Evolutionary conservation across 23 tunicate genomes (phyloP).

Genomic region (Trididemnum miniatum): DNA sequence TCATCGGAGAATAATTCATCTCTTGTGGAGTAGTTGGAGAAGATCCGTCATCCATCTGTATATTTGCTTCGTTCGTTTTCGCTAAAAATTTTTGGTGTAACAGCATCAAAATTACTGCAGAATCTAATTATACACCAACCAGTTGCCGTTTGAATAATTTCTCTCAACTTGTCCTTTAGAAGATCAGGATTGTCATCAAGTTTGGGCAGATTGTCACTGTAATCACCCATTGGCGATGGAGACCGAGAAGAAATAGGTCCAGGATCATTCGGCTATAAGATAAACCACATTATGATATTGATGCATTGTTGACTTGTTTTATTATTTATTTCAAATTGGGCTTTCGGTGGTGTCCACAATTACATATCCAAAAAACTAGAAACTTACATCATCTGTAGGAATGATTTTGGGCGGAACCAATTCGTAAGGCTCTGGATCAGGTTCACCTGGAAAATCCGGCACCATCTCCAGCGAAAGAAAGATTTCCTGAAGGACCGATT

Average conservation of each 20-base stretch:
- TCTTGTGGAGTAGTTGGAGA: background rate
- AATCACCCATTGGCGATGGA: conserved; percentile 28
- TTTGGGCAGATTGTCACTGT: background rate
- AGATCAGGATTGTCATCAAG: conserved; percentile 32
- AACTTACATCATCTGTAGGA: conserved; percentile 87
- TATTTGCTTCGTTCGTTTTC: background rate
- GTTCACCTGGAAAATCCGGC: conserved; percentile 93
- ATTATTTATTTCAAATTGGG: too few relatives aligned
- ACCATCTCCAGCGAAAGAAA: conserved; percentile 77
- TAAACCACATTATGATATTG: too few relatives aligned
- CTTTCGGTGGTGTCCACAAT: too few relatives aligned
- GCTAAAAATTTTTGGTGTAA: background rate
- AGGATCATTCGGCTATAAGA: conserved; percentile 77
- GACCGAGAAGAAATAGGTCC: conserved; percentile 39
- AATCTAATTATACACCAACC: conserved; percentile 32
- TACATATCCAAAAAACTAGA: background rate
- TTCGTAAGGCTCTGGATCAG: conserved; percentile 88
- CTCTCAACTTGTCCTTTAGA: conserved; percentile 60
- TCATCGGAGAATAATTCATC: background rate
- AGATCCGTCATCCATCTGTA: background rate
- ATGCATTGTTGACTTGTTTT: too few relatives aligned
- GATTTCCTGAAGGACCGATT: conserved; percentile 71
- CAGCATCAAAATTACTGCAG: background rate
- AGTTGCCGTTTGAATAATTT: conserved; percentile 76
- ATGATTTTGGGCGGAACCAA: conserved; percentile 80